Evolutionary conservation across 2,113 vertebrate species (phyloP).

Genomic region (Ramphastos sulfuratus): DNA sequence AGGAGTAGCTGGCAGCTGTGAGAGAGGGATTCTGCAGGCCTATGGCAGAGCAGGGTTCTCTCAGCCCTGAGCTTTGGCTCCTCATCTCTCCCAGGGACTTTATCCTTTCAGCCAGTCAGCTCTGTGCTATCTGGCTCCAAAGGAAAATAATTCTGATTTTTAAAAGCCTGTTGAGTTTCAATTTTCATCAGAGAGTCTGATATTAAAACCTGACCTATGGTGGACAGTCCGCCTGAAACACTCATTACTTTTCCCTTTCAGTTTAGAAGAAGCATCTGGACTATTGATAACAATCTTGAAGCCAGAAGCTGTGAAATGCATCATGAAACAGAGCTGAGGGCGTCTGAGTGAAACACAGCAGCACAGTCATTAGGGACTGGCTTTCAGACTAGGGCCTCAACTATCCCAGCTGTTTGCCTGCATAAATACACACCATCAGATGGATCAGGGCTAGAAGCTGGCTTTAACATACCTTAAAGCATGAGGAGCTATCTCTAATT

Average conservation of each 20-base stretch:
- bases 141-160: background rate
- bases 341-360: background rate
- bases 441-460: accelerated
- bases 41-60: background rate
- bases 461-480: background rate
- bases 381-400: background rate
- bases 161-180: background rate
- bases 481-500: background rate
- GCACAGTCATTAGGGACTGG: background rate
- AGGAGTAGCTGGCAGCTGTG: constrained; percentile 16
- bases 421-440: background rate
- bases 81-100: accelerated
- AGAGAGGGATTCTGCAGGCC: background rate
- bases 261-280: background rate
- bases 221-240: background rate
- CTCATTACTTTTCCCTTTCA: background rate
- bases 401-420: background rate
- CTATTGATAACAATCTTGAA: constrained; percentile 24
- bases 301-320: background rate
- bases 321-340: background rate
- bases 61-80: background rate
- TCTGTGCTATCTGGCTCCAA: background rate
- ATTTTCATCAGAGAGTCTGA: background rate
- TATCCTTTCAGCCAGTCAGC: background rate
- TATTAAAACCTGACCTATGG: background rate